Evolutionary conservation across 53 echinoderm and acorn worm species (phyloP).

Genomic region (Stichopus horrens): DNA sequence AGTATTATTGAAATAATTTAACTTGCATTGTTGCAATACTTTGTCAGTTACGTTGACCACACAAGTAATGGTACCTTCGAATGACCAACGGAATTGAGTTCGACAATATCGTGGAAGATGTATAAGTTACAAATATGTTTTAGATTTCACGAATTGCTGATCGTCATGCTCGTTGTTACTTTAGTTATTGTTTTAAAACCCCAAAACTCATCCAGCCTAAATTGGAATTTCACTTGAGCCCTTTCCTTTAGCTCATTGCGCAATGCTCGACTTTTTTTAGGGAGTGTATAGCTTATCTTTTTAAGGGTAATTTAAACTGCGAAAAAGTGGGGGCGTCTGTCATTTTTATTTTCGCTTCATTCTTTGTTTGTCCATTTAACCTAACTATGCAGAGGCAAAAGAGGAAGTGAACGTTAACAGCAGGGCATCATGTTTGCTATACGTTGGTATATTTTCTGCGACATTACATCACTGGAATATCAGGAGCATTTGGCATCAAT

Average conservation of each 20-base stretch:
- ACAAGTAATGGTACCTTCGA: neutral
- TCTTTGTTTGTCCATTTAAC: no score
- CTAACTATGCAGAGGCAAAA: no score
- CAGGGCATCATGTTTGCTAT: no score
- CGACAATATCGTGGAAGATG: neutral
- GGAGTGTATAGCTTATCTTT: neutral
- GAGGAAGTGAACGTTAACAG: no score
- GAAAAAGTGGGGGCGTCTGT: no score
- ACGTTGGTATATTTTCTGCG: no score
- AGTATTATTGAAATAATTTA: no score
- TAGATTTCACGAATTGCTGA: neutral
- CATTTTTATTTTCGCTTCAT: no score
- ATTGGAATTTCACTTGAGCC: neutral
- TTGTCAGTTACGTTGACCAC: no score
- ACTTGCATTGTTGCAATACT: no score
- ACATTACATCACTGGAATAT: no score
- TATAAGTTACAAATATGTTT: neutral
- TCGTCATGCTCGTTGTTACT: neutral
- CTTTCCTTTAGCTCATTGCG: neutral
- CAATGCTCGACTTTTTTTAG: neutral
- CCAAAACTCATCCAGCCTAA: neutral
- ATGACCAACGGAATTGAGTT: neutral
- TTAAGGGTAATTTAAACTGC: neutral
- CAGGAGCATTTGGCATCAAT: no score
- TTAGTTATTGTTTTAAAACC: neutral